Base-by-base conservation (phyloP, 2,888 invertebrate species). In the Adelognathus sp. region DNA sequence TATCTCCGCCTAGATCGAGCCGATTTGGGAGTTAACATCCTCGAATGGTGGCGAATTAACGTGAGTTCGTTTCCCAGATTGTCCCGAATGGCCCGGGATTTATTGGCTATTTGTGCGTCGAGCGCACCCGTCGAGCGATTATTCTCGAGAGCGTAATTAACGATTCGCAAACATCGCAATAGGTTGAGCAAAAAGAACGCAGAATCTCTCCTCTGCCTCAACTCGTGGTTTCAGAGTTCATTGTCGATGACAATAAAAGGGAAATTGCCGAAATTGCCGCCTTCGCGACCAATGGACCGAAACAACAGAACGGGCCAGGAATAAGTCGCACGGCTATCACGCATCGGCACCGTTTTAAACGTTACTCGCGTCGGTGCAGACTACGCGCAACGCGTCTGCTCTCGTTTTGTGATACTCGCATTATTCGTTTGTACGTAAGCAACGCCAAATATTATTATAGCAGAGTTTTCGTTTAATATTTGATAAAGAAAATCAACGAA, bases 11-110 rank as follows among this genome's bases (percentile, higher is more conserved):
- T 58, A 1, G 44, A 29, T 24, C 61, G 72, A 16, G 73, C 58
- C 18, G 2, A 63, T 31, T 3, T 16, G 6, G 14, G 33, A 24
- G 64, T 44, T 2, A 33, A 64, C 14, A 73, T 73, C 66, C 39
- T 56, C 9, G 6, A 73, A 31, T 66, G 44, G 24, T 73, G 64
- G 73, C 46, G n/a, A 16, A 18, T 14, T 14, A 71, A 71, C n/a
- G 33, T 5, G 11, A 71, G 41, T n/a, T 50, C 14, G 36, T 71
- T 61, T 11, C 52, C 36, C 7, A 29, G 61, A 21, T 50, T 71
- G 6, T 1, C 71, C 9, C 11, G 11, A 50, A 71, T 71, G 71
- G 61, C 71, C 31, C 60, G 61, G 6, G 61, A 71, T 61, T 61
- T 27, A 5, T 52, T 71, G 11, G 60, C 61, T 39, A 71, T 71